Conservation (phyloP, 2,797 vertebrate species). For the Pipistrellus kuhlii region DNA sequence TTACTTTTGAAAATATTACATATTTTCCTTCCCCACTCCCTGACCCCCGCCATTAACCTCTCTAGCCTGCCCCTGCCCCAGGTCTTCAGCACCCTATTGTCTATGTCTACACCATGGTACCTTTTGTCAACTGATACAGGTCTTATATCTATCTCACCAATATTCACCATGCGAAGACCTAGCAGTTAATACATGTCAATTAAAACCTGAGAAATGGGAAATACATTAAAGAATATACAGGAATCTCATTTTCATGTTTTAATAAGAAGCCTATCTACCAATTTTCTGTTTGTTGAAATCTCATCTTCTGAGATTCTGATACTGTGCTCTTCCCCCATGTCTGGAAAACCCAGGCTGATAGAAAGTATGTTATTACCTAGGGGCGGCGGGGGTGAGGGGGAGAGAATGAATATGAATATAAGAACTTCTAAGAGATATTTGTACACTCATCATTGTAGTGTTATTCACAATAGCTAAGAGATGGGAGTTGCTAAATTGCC, state of each 20-base stretch:
- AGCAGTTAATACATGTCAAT: background rate
- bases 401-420: background rate
- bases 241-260: background rate
- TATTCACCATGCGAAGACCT: background rate
- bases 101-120: background rate
- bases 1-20: too few relatives aligned
- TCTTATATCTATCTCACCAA: background rate
- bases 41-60: too few relatives aligned
- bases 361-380: background rate
- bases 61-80: too few relatives aligned
- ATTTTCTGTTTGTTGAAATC: background rate
- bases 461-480: background rate
- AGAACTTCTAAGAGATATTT: background rate
- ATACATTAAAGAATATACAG: background rate
- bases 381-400: too few relatives aligned
- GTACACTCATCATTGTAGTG: background rate
- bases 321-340: background rate
- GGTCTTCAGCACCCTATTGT: too few relatives aligned
- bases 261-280: background rate
- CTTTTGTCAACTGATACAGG: background rate
- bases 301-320: background rate
- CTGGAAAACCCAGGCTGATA: background rate
- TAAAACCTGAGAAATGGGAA: background rate
- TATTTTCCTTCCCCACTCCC: too few relatives aligned
- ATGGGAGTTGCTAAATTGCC: background rate